Base-by-base conservation (phyloP, 1,140 invertebrate genomes). In the Rhagoletis pomonella region DNA sequence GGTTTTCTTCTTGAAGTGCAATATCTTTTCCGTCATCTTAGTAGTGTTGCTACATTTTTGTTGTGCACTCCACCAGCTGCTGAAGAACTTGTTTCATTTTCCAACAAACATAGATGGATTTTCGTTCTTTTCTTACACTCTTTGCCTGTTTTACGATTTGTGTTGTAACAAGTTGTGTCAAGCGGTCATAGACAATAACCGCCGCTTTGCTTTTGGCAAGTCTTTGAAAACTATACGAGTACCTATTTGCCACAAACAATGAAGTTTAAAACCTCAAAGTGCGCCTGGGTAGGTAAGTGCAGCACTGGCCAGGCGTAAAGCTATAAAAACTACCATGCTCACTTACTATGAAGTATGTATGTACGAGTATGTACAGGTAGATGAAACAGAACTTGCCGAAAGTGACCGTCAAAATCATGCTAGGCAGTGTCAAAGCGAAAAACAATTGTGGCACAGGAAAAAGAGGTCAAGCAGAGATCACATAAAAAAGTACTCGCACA, bases 111-210 rank as follows among this genome's bases (percentile, higher is more conserved):
- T 73, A 29, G 29, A 29, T 62, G 12, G 12, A 9, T 55, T 44
- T 17, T 50, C 47, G 69, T 77, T 77, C 55, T 19, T 73, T 42
- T 17, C 29, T 7, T 73, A 73, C 4, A 4, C 39, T 44, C 44
- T 55, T 19, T 62, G n/a, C n/a, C 60, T 62, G 9, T 29, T 67
- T 81, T 55, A 81, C 55, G 73, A 10, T 42, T 19, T 29, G 47
- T 55, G 73, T 55, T 81, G 47, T 81, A 81, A 81, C 73, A 81
- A 81, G 73, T 81, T 81, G 47, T 81, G 73, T 81, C 73, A 81
- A 50, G n/a, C 73, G 73, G 17, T 81, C 73, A 81, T 50, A 55
- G 12, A 73, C 69, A 73, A 73, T 73, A 73, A 12, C 0, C 44
- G 3, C 12, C 44, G 5, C 10, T 55, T 55, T 81, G 29, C 29